A percentile compares a stretch with the other conserved stretches of the same genome.
These are phyloP conservation scores for Aphelinus atriplicis DNA, from an alignment of 1,140 invertebrate species.

Conservation along the genomic window DNA sequence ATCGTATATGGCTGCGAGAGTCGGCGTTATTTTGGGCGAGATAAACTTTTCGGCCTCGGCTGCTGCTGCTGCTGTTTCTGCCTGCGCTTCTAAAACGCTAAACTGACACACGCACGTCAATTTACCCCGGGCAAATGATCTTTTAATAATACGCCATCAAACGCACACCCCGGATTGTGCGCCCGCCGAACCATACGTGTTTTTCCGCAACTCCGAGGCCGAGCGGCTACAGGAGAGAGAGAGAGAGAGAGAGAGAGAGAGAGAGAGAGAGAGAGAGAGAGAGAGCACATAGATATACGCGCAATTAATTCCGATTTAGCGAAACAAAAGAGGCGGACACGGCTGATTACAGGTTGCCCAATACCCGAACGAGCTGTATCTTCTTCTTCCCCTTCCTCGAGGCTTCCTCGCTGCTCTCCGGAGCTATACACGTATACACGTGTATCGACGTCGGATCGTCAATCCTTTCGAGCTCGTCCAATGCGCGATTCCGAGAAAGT, in stretches of 20 bases:
- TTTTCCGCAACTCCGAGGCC: conserved; percentile 15
- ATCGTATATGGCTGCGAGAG: neutral
- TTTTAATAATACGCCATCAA: conserved; percentile 32
- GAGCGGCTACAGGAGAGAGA: neutral
- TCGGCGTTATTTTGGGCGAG: conserved; percentile 17
- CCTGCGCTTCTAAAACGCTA: conserved; percentile 20
- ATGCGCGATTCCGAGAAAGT: too few species aligned
- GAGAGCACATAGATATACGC: neutral
- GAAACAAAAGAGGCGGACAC: conserved; percentile 13
- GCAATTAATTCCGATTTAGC: conserved; percentile 38
- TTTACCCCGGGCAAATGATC: conserved; percentile 34
- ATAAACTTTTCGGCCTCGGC: conserved; percentile 26
- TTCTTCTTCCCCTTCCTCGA: conserved; percentile 28
- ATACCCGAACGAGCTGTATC: conserved; percentile 3
- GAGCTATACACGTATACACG: too few species aligned
- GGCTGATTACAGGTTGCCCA: conserved; percentile 21
- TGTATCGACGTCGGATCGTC: too few species aligned
- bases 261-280: too few species aligned
- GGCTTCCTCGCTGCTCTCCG: too few species aligned
- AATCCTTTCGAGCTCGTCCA: too few species aligned
- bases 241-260: too few species aligned
- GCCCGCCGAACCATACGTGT: neutral
- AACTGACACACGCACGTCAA: conserved; percentile 34
- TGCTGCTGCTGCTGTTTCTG: neutral
- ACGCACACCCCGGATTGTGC: neutral